Evolutionary conservation across 2,797 vertebrate species (phyloP).

Genomic region (Myotis daubentonii): DNA sequence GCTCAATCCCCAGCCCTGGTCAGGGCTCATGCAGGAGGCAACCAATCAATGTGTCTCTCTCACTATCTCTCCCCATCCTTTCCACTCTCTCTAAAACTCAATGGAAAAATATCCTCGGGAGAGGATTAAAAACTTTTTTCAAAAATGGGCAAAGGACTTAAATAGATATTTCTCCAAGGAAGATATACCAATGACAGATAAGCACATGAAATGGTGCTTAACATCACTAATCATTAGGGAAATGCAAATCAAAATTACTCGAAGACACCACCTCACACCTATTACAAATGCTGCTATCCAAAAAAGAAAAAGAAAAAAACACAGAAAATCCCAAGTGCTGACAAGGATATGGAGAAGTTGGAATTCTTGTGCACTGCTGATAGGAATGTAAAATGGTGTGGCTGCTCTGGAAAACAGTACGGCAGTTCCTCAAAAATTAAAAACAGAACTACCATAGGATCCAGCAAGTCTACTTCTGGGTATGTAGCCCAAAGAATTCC

Average conservation of each 20-base stretch:
- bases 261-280: neutral
- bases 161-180: neutral
- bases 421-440: neutral
- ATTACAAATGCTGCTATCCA: neutral
- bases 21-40: too few species aligned
- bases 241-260: neutral
- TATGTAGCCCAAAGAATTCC: neutral
- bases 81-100: too few species aligned
- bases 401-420: neutral
- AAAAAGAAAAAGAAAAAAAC: neutral
- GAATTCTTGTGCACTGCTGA: neutral
- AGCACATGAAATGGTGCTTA: neutral
- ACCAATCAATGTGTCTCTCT: too few species aligned
- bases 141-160: constrained; percentile 29
- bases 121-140: neutral
- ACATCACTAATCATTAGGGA: neutral
- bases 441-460: neutral
- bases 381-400: neutral
- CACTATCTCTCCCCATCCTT: too few species aligned
- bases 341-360: neutral
- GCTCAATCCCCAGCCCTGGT: too few species aligned
- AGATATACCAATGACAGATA: neutral
- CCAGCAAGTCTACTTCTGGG: neutral
- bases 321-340: neutral
- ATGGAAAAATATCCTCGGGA: too few species aligned